Evolutionary conservation across 2,797 vertebrate species (phyloP).

Genomic region (Phaenicophaeus curvirostris): DNA sequence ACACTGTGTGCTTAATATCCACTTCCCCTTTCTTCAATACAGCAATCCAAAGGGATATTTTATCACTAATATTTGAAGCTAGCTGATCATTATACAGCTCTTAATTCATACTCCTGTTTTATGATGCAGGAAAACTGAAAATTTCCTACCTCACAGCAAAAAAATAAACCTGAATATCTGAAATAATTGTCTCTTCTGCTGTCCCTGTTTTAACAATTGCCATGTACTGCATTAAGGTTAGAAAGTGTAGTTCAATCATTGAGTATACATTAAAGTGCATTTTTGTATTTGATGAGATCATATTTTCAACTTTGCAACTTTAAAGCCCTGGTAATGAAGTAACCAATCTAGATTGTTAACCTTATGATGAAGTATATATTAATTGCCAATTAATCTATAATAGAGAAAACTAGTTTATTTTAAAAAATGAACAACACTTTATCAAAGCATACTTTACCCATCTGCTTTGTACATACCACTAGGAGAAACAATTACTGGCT

Average conservation of each 20-base stretch:
- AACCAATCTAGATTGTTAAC: neutral
- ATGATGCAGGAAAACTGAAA: neutral
- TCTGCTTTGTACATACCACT: conserved; percentile 84
- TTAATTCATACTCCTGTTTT: neutral
- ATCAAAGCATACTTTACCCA: neutral
- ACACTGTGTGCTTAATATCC: neutral
- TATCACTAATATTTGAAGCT: neutral
- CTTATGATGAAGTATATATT: neutral
- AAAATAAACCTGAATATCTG: neutral
- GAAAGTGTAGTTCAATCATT: neutral
- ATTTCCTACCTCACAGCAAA: neutral
- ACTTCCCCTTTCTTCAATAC: neutral
- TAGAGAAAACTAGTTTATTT: neutral
- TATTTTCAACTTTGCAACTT: neutral
- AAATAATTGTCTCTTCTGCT: neutral
- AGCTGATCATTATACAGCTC: neutral
- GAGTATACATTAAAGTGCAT: neutral
- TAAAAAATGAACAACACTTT: neutral
- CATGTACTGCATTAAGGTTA: neutral
- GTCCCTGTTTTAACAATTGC: neutral
- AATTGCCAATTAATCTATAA: neutral
- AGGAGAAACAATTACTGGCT: conserved; percentile 94
- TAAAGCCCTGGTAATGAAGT: neutral
- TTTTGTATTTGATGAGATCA: neutral
- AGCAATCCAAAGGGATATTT: neutral